phyloP scores from a whole-genome alignment of 2,113 vertebrate species.

The Danionella cerebrum region DNA sequence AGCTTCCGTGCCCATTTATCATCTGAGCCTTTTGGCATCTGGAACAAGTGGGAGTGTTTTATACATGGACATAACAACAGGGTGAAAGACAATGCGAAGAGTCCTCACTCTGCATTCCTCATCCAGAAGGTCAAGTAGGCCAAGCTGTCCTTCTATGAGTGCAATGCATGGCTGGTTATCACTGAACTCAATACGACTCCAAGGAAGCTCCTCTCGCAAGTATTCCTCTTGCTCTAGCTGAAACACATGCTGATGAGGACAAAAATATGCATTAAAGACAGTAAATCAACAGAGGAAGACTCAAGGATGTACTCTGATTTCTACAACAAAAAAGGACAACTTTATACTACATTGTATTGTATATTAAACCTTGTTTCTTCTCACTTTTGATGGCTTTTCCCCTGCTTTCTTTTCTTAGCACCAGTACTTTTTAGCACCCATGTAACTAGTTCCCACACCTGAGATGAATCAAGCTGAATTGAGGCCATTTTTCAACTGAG shows the following conservation, averaged over 20 bases:
- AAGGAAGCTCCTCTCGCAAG: conserved; percentile 65
- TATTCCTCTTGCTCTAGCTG: conserved; percentile 76
- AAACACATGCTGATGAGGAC: conserved; percentile 63
- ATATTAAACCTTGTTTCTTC: too few relatives aligned
- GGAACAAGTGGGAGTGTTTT: neutral
- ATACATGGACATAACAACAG: neutral
- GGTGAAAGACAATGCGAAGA: neutral
- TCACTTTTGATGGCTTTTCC: too few relatives aligned
- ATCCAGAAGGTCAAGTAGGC: conserved; percentile 70
- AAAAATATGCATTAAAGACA: neutral
- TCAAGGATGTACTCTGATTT: too few relatives aligned
- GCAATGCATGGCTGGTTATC: conserved; percentile 70
- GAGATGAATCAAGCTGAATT: too few relatives aligned
- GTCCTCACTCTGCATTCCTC: conserved; percentile 68
- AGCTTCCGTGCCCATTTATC: conserved; percentile 71
- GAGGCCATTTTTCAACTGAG: too few relatives aligned
- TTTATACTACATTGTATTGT: too few relatives aligned
- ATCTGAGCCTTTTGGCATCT: conserved; percentile 75
- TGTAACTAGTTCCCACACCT: too few relatives aligned
- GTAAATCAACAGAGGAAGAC: too few relatives aligned
- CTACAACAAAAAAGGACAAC: too few relatives aligned
- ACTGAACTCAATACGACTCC: conserved; percentile 67
- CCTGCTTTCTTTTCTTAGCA: too few relatives aligned
- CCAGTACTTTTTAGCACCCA: too few relatives aligned
- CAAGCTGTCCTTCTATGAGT: conserved; percentile 64